Evolutionary conservation across 2,113 vertebrate genomes (phyloP), one percentile per base, ranked within the genome.

Genomic region (Numenius arquata): DNA sequence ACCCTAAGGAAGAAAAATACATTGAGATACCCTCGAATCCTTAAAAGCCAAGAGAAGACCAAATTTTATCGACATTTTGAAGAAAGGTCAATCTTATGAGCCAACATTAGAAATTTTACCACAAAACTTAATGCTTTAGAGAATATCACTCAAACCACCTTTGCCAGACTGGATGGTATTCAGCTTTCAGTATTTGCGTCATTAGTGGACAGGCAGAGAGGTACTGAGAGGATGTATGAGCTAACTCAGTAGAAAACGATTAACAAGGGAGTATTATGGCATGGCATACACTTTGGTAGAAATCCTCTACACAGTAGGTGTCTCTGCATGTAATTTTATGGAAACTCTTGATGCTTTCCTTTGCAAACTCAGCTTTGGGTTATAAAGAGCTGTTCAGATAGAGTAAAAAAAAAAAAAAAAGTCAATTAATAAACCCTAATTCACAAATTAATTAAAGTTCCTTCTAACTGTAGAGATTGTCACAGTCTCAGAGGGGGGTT

Each of bases 391-490:
- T 90, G 83, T 93, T 95, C 72, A 70, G 88, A 88, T 41, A 94
- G 86, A 96, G 53, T 72, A 9, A 55, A 30, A 55, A 52, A 52
- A 52, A 52, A 53, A 53, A 53, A 55, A 55, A 55, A 85, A 95
- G 41, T 81, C 94, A 96, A 82, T 96, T 72, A 97, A 77, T 92
- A 93, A 96, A 85, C 89, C 63, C 93, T 97, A 94, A 96, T 87
- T 93, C 78, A 93, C 86, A 92, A 94, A 97, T 97, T 96, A 96
- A 96, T 97, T 97, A 97, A 92, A 97, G 89, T 36, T 93, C 66
- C 89, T 94, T 65, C 56, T 85, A 94, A 85, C 80, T 85, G 88
- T 59, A 91, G 85, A 70, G 78, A 90, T 45, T 50, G 58, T 73
- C 73, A 95, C 78, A 52, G 65, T 48, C 63, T 32, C 87, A 63